phyloP scores from a whole-genome alignment of 1,140 invertebrate species.

The Pachyrhynchus sulphureomaculatus region DNA sequence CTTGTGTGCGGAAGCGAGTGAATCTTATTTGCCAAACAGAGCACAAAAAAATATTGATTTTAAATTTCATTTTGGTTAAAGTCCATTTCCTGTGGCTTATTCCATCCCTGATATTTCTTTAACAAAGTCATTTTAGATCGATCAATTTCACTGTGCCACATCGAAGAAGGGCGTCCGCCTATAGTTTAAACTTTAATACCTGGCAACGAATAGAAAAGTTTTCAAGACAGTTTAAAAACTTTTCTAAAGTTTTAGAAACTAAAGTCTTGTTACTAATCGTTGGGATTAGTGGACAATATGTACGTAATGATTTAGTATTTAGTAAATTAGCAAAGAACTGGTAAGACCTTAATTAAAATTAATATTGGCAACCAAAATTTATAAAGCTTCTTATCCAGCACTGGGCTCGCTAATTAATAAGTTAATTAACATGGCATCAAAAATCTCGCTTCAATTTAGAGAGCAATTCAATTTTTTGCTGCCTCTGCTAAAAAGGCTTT shows the following conservation, averaged over 20 bases:
- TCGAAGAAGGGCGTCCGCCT: slow-evolving; percentile 13
- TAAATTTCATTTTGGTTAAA: too few relatives aligned
- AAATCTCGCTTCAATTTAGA: too few relatives aligned
- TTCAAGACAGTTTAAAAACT: slow-evolving; percentile 31
- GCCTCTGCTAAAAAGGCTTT: too few relatives aligned
- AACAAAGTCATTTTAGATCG: slow-evolving; percentile 29
- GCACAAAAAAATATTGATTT: too few relatives aligned
- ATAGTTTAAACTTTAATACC: slow-evolving; percentile 30
- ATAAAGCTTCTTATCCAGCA: too few relatives aligned
- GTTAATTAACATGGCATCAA: too few relatives aligned
- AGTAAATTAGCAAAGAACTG: background rate
- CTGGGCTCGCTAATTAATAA: too few relatives aligned
- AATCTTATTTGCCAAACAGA: too few relatives aligned
- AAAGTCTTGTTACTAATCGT: slow-evolving; percentile 12
- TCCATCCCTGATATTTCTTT: slow-evolving; percentile 11
- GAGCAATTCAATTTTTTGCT: too few relatives aligned
- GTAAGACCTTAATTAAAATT: background rate
- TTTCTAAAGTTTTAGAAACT: slow-evolving; percentile 18
- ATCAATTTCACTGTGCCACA: slow-evolving; percentile 27
- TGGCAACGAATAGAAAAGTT: slow-evolving; percentile 31
- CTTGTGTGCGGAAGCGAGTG: too few relatives aligned
- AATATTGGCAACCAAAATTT: background rate
- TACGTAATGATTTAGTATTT: slow-evolving; percentile 25
- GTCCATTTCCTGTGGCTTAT: background rate
- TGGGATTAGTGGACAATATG: slow-evolving; percentile 27